Percentiles rank a stretch among this genome's conserved stretches.
Conservation (phyloP, 2,888 invertebrate species). For the Pogonocherus hispidulus region DNA sequence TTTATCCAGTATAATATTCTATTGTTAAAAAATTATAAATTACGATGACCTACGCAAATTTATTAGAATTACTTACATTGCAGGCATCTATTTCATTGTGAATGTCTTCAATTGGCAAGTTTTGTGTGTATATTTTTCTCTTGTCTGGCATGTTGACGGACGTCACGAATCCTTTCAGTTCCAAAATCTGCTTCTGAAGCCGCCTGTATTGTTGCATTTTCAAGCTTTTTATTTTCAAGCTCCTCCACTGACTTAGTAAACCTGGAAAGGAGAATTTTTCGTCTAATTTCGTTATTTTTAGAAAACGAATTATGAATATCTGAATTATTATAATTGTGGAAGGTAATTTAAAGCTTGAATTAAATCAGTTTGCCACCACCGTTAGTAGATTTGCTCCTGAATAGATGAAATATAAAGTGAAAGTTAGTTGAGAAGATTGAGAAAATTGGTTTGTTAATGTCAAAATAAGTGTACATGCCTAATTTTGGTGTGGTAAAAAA, state of each 20-base stretch:
- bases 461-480: too few species aligned
- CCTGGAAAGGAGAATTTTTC: slow-evolving; percentile 63
- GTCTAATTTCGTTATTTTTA: too few species aligned
- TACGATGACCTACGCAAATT: too few species aligned
- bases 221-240: slow-evolving; percentile 65
- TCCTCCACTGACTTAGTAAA: slow-evolving; percentile 70
- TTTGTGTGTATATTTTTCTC: slow-evolving; percentile 44
- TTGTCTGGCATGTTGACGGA: slow-evolving; percentile 57
- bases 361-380: neutral
- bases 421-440: too few species aligned
- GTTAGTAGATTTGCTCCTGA: too few species aligned
- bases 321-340: too few species aligned
- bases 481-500: too few species aligned
- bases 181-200: slow-evolving; percentile 64
- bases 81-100: slow-evolving; percentile 65
- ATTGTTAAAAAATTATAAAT: too few species aligned
- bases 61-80: slow-evolving; percentile 66
- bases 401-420: too few species aligned
- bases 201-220: slow-evolving; percentile 66
- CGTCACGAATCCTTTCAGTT: slow-evolving; percentile 64
- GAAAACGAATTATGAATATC: neutral
- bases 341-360: too few species aligned
- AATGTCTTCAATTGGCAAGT: slow-evolving; percentile 63
- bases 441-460: too few species aligned
- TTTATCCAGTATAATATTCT: too few species aligned